Conservation (phyloP, 1,140 invertebrate genomes). For the Temnothorax curvispinosus region DNA sequence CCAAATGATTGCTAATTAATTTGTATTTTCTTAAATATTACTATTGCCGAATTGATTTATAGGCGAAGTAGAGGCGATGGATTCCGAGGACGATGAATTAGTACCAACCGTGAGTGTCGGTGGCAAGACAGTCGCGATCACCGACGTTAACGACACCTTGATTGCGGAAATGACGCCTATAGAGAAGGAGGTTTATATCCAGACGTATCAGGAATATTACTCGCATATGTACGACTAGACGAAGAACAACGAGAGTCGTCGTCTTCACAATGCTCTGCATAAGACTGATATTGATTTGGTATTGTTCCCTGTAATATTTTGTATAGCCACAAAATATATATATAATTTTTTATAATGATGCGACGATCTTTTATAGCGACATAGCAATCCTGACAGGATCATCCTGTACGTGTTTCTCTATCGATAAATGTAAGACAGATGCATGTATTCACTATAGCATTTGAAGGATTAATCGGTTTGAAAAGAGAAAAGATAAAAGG, state of each 20-base stretch:
- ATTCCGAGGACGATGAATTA: slow-evolving; percentile 94
- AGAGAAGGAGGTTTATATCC: slow-evolving; percentile 97
- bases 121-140: slow-evolving; percentile 91
- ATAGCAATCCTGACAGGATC: neutral
- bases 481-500: slow-evolving; percentile 32
- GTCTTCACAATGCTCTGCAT: slow-evolving; percentile 46
- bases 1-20: slow-evolving; percentile 65
- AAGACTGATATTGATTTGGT: slow-evolving; percentile 61
- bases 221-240: slow-evolving; percentile 91
- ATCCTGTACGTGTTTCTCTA: neutral
- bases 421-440: neutral
- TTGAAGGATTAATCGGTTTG: neutral
- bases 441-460: neutral
- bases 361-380: neutral
- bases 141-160: slow-evolving; percentile 93
- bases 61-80: slow-evolving; percentile 92
- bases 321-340: slow-evolving; percentile 72
- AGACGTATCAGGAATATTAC: slow-evolving; percentile 97
- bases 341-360: slow-evolving; percentile 67
- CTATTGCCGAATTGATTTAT: slow-evolving; percentile 62
- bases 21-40: neutral
- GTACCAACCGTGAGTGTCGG: slow-evolving; percentile 94
- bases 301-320: slow-evolving; percentile 76
- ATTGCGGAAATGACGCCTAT: slow-evolving; percentile 96
- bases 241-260: slow-evolving; percentile 42